phyloP scores from a whole-genome alignment of 1,140 invertebrate species.

The Harlomillsia oculata region DNA sequence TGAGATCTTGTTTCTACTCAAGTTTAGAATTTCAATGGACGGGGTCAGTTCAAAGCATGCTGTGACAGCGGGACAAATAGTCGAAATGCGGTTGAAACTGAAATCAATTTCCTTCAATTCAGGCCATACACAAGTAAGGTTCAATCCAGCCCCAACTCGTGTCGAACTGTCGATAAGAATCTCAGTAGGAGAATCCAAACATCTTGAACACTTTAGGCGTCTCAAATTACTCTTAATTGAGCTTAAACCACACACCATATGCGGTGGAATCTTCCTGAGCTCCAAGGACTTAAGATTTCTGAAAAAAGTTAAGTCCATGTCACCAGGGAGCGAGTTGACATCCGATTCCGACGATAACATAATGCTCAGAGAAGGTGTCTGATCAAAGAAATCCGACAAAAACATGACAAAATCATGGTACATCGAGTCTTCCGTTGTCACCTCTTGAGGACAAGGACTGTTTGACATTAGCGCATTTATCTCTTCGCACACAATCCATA shows the following conservation, averaged over 20 bases:
- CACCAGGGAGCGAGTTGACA: not conserved
- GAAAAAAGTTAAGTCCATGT: slow-evolving; percentile 26
- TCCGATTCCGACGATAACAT: not conserved
- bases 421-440: not conserved
- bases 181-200: not conserved
- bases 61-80: not conserved
- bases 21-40: slow-evolving; percentile 25
- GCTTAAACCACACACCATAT: slow-evolving; percentile 10
- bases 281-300: slow-evolving; percentile 27
- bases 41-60: slow-evolving; percentile 23
- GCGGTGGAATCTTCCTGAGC: slow-evolving; percentile 25
- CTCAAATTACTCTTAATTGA: slow-evolving; percentile 17
- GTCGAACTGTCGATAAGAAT: not conserved
- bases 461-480: slow-evolving; percentile 17
- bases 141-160: not conserved
- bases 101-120: slow-evolving; percentile 31
- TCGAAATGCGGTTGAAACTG: slow-evolving; percentile 23
- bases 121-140: slow-evolving; percentile 23
- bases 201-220: slow-evolving; percentile 30
- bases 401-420: slow-evolving; percentile 27
- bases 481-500: slow-evolving; percentile 13
- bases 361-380: slow-evolving; percentile 32
- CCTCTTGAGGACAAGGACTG: slow-evolving; percentile 1
- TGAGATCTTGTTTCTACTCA: slow-evolving; percentile 28
- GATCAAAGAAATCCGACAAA: slow-evolving; percentile 27